Percentiles rank a stretch among this genome's conserved stretches.
Conservation (phyloP, 2,888 invertebrate species). For the Ischnus inquisitorius region DNA sequence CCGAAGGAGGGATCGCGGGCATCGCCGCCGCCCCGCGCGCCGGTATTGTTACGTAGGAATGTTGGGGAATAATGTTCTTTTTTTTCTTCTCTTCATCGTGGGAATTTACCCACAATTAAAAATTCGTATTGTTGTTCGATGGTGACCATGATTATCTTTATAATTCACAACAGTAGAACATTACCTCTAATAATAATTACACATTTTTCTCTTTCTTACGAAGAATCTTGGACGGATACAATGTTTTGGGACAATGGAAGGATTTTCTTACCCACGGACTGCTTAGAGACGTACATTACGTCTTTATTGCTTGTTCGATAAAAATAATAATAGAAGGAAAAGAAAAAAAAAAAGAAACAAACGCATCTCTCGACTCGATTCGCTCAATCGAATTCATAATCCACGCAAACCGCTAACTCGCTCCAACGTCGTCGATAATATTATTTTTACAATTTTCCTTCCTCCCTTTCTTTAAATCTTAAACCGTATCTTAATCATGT, state of each 20-base stretch:
- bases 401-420: not conserved
- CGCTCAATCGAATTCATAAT: constrained; percentile 16
- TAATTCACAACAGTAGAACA: constrained; percentile 82
- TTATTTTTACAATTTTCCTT: constrained; percentile 75
- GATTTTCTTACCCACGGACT: constrained; percentile 67
- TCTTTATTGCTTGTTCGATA: constrained; percentile 33
- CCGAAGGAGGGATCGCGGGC: constrained; percentile 65
- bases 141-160: constrained; percentile 82
- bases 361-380: constrained; percentile 15
- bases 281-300: constrained; percentile 41
- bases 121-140: constrained; percentile 79
- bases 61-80: constrained; percentile 75
- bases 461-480: constrained; percentile 59
- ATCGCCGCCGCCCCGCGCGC: constrained; percentile 26
- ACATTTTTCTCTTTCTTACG: constrained; percentile 76
- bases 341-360: constrained; percentile 27
- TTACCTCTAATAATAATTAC: constrained; percentile 81
- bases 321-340: constrained; percentile 8
- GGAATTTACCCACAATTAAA: constrained; percentile 85
- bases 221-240: constrained; percentile 79
- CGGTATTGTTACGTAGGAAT: constrained; percentile 72
- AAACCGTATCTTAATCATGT: constrained; percentile 76
- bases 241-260: constrained; percentile 66
- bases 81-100: constrained; percentile 72
- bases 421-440: constrained; percentile 65